These are phyloP conservation scores for Anagyrus pseudococci DNA, from an alignment of 2,888 invertebrate genomes.

Conservation along the genomic window DNA sequence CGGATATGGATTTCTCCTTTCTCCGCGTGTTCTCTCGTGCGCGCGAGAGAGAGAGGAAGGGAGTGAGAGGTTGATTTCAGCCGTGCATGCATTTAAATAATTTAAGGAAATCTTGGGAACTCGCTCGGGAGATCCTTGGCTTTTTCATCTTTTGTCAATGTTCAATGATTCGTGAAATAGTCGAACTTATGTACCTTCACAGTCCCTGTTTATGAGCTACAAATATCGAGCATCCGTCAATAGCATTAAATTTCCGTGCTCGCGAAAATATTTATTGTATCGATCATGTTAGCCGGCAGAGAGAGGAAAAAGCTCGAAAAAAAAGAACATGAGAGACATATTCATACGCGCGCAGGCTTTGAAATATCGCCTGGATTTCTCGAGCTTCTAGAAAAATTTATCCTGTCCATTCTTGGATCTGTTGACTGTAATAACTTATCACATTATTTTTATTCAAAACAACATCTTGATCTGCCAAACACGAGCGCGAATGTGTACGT, in stretches of 20 bases:
- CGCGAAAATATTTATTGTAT: background rate
- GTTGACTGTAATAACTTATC: too few species aligned
- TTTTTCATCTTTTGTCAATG: constrained; percentile 24
- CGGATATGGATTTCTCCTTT: constrained; percentile 19
- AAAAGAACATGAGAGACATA: too few species aligned
- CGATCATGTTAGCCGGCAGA: background rate
- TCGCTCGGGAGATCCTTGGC: constrained; percentile 4
- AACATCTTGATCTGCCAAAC: too few species aligned
- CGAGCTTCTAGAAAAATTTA: too few species aligned
- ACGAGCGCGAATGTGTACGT: too few species aligned
- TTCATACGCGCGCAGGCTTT: too few species aligned
- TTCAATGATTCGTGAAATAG: constrained; percentile 21
- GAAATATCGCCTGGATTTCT: too few species aligned
- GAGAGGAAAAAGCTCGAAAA: too few species aligned
- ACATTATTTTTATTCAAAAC: too few species aligned
- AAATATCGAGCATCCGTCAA: background rate
- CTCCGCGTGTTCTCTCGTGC: background rate
- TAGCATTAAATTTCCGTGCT: background rate
- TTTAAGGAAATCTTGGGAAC: constrained; percentile 33
- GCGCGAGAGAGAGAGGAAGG: background rate
- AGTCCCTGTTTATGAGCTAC: too few species aligned
- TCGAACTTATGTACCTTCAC: too few species aligned
- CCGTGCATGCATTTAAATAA: constrained; percentile 31
- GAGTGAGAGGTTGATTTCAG: constrained; percentile 20
- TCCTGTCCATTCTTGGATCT: too few species aligned